Conservation (phyloP, 2,888 invertebrate genomes). For the Caenorhabditis sp. region DNA sequence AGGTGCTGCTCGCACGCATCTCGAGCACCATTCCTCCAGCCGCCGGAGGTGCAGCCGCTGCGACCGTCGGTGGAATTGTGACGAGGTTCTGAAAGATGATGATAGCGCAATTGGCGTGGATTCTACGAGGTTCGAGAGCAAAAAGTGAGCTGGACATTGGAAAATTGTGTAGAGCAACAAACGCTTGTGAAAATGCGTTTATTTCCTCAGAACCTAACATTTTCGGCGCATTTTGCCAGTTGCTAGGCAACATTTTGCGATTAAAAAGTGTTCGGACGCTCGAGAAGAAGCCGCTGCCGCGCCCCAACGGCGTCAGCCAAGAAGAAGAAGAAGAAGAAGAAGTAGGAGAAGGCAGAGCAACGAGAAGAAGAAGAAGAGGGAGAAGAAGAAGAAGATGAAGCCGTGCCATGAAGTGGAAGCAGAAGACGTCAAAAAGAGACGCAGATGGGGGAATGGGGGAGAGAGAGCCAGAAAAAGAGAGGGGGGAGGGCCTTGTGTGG, state of each 20-base stretch:
- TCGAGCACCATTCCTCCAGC: constrained; percentile 37
- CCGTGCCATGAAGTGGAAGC: constrained; percentile 3
- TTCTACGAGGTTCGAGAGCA: no score
- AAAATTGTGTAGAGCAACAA: no score
- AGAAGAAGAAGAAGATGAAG: constrained; percentile 7
- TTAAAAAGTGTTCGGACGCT: no score
- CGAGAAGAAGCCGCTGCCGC: no score
- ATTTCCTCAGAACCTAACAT: no score
- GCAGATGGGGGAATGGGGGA: constrained; percentile 1
- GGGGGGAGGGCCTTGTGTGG: background rate
- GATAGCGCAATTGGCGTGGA: no score
- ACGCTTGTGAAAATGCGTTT: no score
- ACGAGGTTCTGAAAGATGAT: background rate
- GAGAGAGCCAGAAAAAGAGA: background rate
- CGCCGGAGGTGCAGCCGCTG: no score
- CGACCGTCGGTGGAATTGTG: constrained; percentile 46
- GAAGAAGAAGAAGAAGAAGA: constrained; percentile 2
- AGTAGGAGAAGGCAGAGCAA: constrained; percentile 13
- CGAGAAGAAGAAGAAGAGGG: constrained; percentile 10
- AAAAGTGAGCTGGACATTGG: no score
- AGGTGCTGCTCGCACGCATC: constrained; percentile 62
- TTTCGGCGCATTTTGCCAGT: no score
- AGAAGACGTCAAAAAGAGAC: background rate
- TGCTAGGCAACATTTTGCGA: no score
- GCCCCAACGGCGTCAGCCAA: no score